These are phyloP conservation scores for Thalassoma bifasciatum DNA, from an alignment of 2,113 vertebrate genomes.

Conservation along the genomic window DNA sequence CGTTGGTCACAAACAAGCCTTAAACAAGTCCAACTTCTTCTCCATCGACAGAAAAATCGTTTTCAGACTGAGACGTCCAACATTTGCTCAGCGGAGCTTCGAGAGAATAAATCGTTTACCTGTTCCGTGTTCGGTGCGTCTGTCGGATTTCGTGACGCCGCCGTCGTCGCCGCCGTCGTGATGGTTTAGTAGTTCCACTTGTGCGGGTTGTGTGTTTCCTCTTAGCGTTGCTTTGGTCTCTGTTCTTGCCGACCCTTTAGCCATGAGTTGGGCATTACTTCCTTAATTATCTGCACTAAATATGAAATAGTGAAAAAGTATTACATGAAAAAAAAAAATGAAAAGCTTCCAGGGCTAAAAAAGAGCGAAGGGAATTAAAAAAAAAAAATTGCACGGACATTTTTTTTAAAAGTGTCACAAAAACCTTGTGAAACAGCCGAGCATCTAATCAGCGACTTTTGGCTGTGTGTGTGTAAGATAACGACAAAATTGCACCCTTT, in stretches of 20 bases:
- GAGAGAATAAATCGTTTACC: conserved; percentile 88
- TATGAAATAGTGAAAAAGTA: conserved; percentile 74
- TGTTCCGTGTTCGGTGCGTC: conserved; percentile 83
- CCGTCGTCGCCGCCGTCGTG: too few relatives aligned
- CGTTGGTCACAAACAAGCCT: conserved; percentile 92
- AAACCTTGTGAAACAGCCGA: conserved; percentile 89
- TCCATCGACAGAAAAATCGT: conserved; percentile 83
- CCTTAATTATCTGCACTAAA: conserved; percentile 99
- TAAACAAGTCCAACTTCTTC: conserved; percentile 88
- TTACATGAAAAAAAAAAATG: conserved; percentile 78
- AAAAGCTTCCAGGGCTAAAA: conserved; percentile 94
- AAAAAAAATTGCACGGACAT: conserved; percentile 91
- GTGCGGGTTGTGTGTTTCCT: conserved; percentile 88
- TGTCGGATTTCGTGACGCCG: conserved; percentile 70
- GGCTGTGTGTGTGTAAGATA: conserved; percentile 89
- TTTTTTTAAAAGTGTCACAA: conserved; percentile 89
- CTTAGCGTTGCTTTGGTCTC: conserved; percentile 75
- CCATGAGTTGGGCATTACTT: conserved; percentile 97
- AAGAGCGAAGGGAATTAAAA: conserved; percentile 90
- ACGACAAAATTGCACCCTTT: conserved; percentile 96
- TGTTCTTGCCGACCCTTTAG: conserved; percentile 87
- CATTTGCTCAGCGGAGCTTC: conserved; percentile 18
- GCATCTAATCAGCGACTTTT: conserved; percentile 92
- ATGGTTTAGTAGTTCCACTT: conserved; percentile 90
- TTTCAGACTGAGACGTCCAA: conserved; percentile 7